A percentile compares a stretch with the other conserved stretches of the same genome.
These are phyloP conservation scores for Scaeva pyrastri DNA, from an alignment of 2,888 invertebrate species.

Conservation along the genomic window DNA sequence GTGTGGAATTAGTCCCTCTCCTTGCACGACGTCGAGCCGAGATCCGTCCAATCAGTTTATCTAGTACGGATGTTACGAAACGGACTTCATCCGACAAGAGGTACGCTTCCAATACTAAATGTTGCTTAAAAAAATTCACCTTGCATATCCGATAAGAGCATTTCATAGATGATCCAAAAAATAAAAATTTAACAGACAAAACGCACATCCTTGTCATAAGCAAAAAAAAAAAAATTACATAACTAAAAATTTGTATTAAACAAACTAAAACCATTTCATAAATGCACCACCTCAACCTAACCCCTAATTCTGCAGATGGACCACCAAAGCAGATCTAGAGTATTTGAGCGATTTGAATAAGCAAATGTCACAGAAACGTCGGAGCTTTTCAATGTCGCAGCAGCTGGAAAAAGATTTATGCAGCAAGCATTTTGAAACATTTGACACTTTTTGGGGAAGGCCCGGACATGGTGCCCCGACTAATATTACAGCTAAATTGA, in stretches of 20 bases:
- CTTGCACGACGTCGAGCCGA: conserved; percentile 88
- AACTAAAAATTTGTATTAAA: conserved; percentile 41
- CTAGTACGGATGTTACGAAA: conserved; percentile 85
- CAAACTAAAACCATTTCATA: conserved; percentile 59
- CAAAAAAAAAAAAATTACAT: conserved; percentile 24
- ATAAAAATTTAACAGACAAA: conserved; percentile 49
- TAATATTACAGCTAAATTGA: conserved; percentile 81
- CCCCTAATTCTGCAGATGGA: conserved; percentile 79
- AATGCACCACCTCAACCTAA: conserved; percentile 74
- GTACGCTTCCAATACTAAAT: conserved; percentile 82
- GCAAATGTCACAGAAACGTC: conserved; percentile 85
- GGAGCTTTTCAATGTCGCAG: conserved; percentile 80
- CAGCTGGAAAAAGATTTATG: conserved; percentile 87
- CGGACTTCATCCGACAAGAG: conserved; percentile 83
- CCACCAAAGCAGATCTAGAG: conserved; percentile 82
- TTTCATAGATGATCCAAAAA: conserved; percentile 41
- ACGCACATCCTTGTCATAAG: conserved; percentile 29
- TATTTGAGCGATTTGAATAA: conserved; percentile 85
- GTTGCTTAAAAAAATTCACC: conserved; percentile 84
- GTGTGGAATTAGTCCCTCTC: conserved; percentile 91
- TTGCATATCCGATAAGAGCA: conserved; percentile 82
- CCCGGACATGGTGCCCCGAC: conserved; percentile 87
- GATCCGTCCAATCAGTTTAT: conserved; percentile 85
- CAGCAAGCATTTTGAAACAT: conserved; percentile 89
- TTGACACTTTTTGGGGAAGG: conserved; percentile 91